Base-by-base conservation (phyloP, 1,140 invertebrate genomes). In the Drosophila subpulchrella region DNA sequence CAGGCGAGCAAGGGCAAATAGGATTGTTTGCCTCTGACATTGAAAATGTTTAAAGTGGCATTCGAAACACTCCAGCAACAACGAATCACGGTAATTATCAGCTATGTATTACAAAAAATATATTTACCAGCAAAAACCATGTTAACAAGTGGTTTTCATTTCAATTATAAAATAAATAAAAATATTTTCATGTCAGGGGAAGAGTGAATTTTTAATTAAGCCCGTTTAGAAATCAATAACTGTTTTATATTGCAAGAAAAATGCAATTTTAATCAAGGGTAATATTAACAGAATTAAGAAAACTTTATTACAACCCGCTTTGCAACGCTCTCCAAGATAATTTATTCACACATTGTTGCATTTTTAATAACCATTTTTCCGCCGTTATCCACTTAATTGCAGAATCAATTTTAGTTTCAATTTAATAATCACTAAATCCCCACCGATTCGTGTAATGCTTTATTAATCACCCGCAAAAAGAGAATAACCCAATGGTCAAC, bases 381-480 rank as follows among this genome's bases (percentile, higher is more conserved):
- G 6, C 6, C 11, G 4, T 13, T 27, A 63, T 17, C 11, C 61
- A 44, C 32, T 59, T 32, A 62, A 59, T 59, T 8, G 17, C 11
- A 32, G 8, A 58, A 58, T 62, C 38, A 42, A 59, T 42, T 42
- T 42, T 60, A 60, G 55, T 61, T 44, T n/a, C 27, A 56, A 20
- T 13, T 32, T 27, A 44, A 36, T 20, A 63, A 60, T 36, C 54
- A 63, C 17, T 24, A 60, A 46, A 42, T 42, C 12, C 54, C 59
- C 15, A 7, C 10, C n/a, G 11, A 55, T 55, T 53, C 44, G 17
- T 30, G 34, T 61, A 59, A 63, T 78, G 55, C 34, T 59, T 78
- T 72, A 72, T 78, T 78, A 78, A 78, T 78, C 78, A 53, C 12
- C 17, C 38, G 17, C 60, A 63, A 63, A 63, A 61, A 60, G 54